Conservation (phyloP, 37 sponge, comb jelly and placozoan genomes). For the Chondrosia reniformis region DNA sequence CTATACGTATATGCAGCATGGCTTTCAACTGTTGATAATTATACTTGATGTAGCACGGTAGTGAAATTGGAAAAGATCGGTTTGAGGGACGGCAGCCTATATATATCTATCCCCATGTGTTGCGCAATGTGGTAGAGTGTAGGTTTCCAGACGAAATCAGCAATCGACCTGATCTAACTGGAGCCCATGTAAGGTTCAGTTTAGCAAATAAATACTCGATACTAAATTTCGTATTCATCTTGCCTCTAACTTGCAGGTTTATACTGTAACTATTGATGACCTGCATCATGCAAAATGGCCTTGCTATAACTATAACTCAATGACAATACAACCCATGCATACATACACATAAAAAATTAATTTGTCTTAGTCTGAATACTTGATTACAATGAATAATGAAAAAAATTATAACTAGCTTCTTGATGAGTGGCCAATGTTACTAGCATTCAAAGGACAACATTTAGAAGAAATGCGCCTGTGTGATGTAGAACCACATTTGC, state of each 20-base stretch:
- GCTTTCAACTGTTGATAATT: no score
- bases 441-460: not conserved
- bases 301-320: not conserved
- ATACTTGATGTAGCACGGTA: not conserved
- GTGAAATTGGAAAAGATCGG: not conserved
- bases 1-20: no score
- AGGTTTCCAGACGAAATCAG: conserved; percentile 1
- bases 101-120: not conserved
- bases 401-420: not conserved
- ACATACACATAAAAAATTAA: not conserved
- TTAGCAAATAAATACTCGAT: not conserved
- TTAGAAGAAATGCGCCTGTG: not conserved
- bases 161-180: not conserved
- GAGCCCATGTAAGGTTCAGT: not conserved
- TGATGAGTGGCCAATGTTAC: no score
- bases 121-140: not conserved
- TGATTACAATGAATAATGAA: not conserved
- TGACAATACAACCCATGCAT: not conserved
- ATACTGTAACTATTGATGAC: not conserved
- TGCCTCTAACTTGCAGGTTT: not conserved
- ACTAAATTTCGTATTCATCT: not conserved
- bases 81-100: not conserved
- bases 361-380: not conserved
- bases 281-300: not conserved
- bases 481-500: not conserved